These are phyloP conservation scores for Drosophila bipectinata DNA, from an alignment of 1,140 invertebrate genomes.

Conservation along the genomic window DNA sequence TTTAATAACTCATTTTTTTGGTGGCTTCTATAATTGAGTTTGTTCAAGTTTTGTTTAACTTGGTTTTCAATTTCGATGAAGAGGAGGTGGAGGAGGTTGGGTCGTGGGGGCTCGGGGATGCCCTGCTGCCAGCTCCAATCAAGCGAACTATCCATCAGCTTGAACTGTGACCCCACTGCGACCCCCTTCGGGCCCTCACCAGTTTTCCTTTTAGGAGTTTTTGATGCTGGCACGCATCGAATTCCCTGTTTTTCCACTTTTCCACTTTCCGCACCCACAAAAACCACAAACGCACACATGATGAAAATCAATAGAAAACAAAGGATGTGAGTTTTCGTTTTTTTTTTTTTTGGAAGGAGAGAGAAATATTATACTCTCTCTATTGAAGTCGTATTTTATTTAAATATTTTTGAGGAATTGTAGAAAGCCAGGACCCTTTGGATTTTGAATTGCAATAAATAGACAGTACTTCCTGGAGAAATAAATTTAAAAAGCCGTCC, in stretches of 20 bases:
- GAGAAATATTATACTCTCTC: constrained; percentile 8
- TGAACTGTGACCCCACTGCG: constrained; percentile 6
- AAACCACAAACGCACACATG: constrained; percentile 13
- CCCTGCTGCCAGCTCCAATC: constrained; percentile 38
- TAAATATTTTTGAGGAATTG: background rate
- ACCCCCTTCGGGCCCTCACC: background rate
- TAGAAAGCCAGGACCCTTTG: background rate
- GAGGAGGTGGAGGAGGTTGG: background rate
- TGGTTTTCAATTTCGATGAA: constrained; percentile 48
- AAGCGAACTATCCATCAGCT: constrained; percentile 51
- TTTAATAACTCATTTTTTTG: background rate
- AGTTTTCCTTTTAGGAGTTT: background rate
- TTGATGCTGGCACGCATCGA: constrained; percentile 56
- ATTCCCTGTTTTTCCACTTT: constrained; percentile 36
- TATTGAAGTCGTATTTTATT: background rate
- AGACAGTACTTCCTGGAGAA: background rate
- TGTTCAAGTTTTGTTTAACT: constrained; percentile 62
- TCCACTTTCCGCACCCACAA: background rate
- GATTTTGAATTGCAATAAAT: background rate
- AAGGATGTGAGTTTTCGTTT: constrained; percentile 3
- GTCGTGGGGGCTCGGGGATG: background rate
- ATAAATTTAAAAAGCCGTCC: background rate
- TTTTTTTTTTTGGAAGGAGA: background rate
- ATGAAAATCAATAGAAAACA: constrained; percentile 45
- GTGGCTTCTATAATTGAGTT: constrained; percentile 70